Evolutionary conservation across 2,888 invertebrate genomes (phyloP).

Genomic region (Zelleria hepariella): DNA sequence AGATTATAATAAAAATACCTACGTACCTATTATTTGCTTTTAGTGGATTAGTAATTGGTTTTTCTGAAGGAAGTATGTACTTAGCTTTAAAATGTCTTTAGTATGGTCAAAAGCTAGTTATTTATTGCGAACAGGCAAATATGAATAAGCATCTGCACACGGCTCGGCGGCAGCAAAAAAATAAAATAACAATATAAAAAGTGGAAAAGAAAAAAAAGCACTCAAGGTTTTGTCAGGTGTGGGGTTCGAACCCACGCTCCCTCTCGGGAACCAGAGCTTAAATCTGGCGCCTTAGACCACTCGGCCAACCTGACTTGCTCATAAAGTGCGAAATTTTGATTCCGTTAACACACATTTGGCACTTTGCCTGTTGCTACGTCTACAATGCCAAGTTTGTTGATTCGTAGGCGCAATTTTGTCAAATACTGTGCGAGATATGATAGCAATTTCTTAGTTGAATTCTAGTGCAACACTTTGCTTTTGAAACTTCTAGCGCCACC

Average conservation of each 20-base stretch:
- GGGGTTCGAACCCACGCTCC: constrained; percentile 90
- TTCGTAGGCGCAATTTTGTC: background rate
- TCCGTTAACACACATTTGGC: constrained; percentile 1
- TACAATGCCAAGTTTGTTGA: background rate
- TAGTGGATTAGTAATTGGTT: too few relatives aligned
- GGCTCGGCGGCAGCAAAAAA: background rate
- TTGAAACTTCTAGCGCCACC: background rate
- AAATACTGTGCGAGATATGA: background rate
- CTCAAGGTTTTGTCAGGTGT: constrained; percentile 73
- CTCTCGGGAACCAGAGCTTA: constrained; percentile 86
- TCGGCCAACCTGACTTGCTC: constrained; percentile 79
- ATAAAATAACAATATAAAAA: background rate
- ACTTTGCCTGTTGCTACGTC: constrained; percentile 1
- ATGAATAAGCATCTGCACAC: too few relatives aligned
- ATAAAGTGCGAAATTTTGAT: constrained; percentile 12
- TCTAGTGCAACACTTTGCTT: background rate
- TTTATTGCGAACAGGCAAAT: too few relatives aligned
- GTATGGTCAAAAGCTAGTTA: too few relatives aligned
- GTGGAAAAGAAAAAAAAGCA: constrained; percentile 13
- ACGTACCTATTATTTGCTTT: too few relatives aligned
- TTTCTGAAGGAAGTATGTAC: too few relatives aligned
- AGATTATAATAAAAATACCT: too few relatives aligned
- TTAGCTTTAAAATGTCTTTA: too few relatives aligned
- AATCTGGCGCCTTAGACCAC: constrained; percentile 89
- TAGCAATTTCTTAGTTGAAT: background rate